Conservation (phyloP, 2,888 invertebrate genomes). For the Nebria salina region DNA sequence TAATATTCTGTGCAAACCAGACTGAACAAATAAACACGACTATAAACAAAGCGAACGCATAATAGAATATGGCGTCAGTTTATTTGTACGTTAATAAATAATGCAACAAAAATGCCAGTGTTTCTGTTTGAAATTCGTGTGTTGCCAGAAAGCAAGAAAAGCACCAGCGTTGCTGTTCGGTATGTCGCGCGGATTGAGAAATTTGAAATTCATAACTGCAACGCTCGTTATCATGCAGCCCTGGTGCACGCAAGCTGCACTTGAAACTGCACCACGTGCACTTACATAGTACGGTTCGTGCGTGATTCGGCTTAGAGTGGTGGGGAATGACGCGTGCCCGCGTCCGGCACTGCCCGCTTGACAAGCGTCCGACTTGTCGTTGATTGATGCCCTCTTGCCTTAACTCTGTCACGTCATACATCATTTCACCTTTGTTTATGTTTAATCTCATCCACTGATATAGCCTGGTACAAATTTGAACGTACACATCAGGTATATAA, state of each 20-base stretch:
- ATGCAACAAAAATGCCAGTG: not conserved
- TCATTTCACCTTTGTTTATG: constrained; percentile 63
- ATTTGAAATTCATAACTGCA: constrained; percentile 20
- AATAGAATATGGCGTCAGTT: constrained; percentile 3
- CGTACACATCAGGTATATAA: constrained; percentile 52
- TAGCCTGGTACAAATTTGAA: constrained; percentile 57
- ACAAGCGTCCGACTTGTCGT: constrained; percentile 51
- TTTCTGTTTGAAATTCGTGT: not conserved
- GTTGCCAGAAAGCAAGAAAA: not conserved
- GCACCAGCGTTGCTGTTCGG: not conserved
- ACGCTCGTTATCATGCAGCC: not conserved
- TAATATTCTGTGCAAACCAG: not conserved
- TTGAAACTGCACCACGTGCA: not conserved
- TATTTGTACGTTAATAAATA: constrained; percentile 4
- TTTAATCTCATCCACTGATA: constrained; percentile 60
- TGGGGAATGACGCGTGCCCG: not conserved
- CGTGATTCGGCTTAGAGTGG: not conserved
- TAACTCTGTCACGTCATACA: constrained; percentile 59
- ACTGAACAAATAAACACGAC: not conserved
- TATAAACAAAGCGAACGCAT: not conserved
- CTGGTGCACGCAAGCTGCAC: constrained; percentile 14
- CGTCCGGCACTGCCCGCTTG: constrained; percentile 16
- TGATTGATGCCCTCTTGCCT: constrained; percentile 58
- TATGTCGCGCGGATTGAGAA: not conserved
- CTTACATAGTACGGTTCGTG: not conserved